Evolutionary conservation across 2,797 vertebrate species (phyloP), one percentile per base, ranked within the genome.

Genomic region (Sebastes goodei): DNA sequence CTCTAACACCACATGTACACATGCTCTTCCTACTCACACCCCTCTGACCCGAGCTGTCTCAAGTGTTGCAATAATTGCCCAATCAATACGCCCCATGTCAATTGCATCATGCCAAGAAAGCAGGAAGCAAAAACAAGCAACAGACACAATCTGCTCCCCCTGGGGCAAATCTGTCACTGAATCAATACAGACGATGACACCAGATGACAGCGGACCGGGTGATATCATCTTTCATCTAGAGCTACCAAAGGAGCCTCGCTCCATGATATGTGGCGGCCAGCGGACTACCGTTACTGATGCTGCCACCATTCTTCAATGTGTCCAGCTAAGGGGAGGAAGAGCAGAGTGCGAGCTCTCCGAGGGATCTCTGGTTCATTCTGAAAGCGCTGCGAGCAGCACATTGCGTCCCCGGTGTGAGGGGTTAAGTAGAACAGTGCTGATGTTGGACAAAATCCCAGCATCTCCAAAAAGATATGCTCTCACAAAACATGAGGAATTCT

Each of bases 151-250:
- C 75, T 78, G 69, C 83, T 81, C 61, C 87, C 78, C 77, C 42
- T 6, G 81, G 65, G 88, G 78, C 84, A 88, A 81, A 94, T 95
- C 93, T 89, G 87, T 92, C 89, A 91, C 55, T 17, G 35, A 89
- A 93, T 96, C 95, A 90, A 94, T 95, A 90, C 57, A 75, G 84
- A 91, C 89, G 67, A 92, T 92, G 93, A 93, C 92, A 89, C 82
- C 35, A 33, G 81, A 92, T 85, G 92, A 94, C 91, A 91, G 81
- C 59, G n/a, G 81, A 76, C 63, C 21, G 42, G 66, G 80, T 85
- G 83, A 86, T 90, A 90, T 93, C 88, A 93, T 96, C 86, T 86
- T 89, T 95, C 88, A 92, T 89, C 80, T 59, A 30, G 38, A 85
- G 83, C 89, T 83, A 86, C 86, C 83, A 29, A 80, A 84, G 87